Conservation (phyloP, 2,888 invertebrate genomes). For the Metallyticus violacea region DNA sequence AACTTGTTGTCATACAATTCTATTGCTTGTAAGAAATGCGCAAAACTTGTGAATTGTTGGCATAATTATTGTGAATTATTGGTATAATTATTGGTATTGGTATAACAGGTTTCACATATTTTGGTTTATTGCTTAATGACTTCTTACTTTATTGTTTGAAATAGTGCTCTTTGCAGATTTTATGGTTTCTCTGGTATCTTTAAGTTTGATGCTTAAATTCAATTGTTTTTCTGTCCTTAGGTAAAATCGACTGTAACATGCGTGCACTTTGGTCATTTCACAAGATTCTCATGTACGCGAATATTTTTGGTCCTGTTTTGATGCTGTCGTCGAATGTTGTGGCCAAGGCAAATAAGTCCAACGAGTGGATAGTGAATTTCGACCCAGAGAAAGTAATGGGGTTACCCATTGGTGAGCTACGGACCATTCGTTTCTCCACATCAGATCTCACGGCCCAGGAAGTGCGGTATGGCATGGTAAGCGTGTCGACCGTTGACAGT, state of each 20-base stretch:
- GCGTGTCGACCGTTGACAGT: constrained; percentile 4
- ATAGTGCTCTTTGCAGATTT: too few relatives aligned
- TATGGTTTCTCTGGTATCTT: too few relatives aligned
- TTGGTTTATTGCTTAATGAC: too few relatives aligned
- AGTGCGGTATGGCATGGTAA: constrained; percentile 11
- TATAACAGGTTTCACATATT: too few relatives aligned
- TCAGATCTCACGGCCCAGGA: constrained; percentile 40
- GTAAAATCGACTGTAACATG: constrained; percentile 45
- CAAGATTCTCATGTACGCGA: constrained; percentile 54
- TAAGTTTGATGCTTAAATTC: background rate
- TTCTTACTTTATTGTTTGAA: too few relatives aligned
- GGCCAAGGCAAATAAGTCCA: constrained; percentile 37
- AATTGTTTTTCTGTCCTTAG: background rate
- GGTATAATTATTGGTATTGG: too few relatives aligned
- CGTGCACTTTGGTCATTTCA: constrained; percentile 62
- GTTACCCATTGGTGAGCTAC: constrained; percentile 52
- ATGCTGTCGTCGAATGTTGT: constrained; percentile 51
- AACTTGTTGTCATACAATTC: too few relatives aligned
- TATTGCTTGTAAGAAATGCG: too few relatives aligned
- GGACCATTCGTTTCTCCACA: constrained; percentile 48
- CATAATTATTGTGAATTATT: too few relatives aligned
- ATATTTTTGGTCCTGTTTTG: constrained; percentile 55
- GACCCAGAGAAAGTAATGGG: constrained; percentile 43
- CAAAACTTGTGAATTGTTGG: too few relatives aligned
- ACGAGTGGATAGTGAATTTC: constrained; percentile 43